Percentiles rank a stretch among this genome's conserved stretches.
Conservation (phyloP, 1,140 invertebrate genomes). For the Pissodes strobi region DNA sequence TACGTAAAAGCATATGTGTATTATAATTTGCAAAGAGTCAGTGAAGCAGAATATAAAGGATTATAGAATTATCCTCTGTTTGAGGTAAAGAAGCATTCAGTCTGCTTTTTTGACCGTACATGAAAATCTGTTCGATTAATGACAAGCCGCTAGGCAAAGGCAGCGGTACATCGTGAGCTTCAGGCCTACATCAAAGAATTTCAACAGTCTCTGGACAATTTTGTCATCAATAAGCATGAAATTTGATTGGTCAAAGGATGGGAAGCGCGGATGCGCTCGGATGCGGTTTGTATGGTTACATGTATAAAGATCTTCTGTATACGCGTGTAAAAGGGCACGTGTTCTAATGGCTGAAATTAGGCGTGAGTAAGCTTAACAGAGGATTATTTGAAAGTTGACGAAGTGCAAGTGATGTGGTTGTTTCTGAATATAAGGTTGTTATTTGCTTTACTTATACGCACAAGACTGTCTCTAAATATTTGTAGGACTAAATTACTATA, state of each 20-base stretch:
- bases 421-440: too few relatives aligned
- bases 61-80: background rate
- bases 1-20: too few relatives aligned
- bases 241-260: conserved; percentile 10
- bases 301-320: background rate
- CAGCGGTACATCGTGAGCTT: background rate
- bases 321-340: conserved; percentile 5
- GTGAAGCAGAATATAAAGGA: background rate
- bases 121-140: conserved; percentile 10
- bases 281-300: background rate
- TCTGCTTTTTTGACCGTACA: conserved; percentile 27
- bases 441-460: too few relatives aligned
- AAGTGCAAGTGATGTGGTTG: background rate
- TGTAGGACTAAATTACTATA: too few relatives aligned
- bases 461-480: too few relatives aligned
- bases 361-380: background rate
- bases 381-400: background rate
- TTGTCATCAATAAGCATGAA: conserved; percentile 16
- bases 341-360: background rate
- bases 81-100: conserved; percentile 8
- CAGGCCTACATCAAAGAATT: conserved; percentile 6
- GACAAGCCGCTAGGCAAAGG: conserved; percentile 10
- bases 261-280: too few relatives aligned
- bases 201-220: conserved; percentile 21
- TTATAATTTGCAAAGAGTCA: background rate